Evolutionary conservation across 2,888 invertebrate genomes (phyloP).

Genomic region (Halictus ligatus): DNA sequence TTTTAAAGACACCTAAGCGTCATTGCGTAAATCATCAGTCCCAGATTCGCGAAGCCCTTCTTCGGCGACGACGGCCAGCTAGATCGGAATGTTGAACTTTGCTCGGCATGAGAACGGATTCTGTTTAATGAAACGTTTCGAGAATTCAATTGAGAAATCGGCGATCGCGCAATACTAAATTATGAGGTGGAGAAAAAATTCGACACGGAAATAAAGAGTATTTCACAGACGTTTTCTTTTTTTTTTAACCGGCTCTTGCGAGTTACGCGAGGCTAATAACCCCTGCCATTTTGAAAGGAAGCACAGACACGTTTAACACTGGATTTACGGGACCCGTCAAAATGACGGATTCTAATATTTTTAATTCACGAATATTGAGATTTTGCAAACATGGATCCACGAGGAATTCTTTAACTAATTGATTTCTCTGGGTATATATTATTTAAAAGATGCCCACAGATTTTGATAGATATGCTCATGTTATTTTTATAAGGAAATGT

Average conservation of each 20-base stretch:
- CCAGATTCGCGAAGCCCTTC: conserved; percentile 13
- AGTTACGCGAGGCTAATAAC: background rate
- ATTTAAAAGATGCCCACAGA: too few species aligned
- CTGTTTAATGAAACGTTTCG: conserved; percentile 23
- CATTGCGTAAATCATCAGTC: conserved; percentile 20
- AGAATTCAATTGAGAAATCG: background rate
- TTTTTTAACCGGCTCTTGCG: background rate
- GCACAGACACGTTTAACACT: background rate
- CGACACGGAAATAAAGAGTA: background rate
- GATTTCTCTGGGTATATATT: too few species aligned
- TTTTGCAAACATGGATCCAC: too few species aligned
- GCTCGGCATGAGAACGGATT: background rate
- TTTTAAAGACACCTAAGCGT: background rate
- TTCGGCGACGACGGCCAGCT: conserved; percentile 4
- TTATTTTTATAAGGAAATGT: too few species aligned
- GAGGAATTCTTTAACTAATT: too few species aligned
- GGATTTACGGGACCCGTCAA: too few species aligned
- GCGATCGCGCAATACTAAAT: background rate
- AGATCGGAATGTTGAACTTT: background rate
- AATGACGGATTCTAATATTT: too few species aligned
- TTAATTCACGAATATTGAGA: too few species aligned
- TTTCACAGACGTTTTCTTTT: background rate
- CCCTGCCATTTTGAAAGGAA: too few species aligned
- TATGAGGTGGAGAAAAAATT: background rate
- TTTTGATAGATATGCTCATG: too few species aligned